Evolutionary conservation across 1,140 invertebrate species (phyloP), one percentile per base, ranked within the genome.

Genomic region (Trichomalopsis sarcophagae): DNA sequence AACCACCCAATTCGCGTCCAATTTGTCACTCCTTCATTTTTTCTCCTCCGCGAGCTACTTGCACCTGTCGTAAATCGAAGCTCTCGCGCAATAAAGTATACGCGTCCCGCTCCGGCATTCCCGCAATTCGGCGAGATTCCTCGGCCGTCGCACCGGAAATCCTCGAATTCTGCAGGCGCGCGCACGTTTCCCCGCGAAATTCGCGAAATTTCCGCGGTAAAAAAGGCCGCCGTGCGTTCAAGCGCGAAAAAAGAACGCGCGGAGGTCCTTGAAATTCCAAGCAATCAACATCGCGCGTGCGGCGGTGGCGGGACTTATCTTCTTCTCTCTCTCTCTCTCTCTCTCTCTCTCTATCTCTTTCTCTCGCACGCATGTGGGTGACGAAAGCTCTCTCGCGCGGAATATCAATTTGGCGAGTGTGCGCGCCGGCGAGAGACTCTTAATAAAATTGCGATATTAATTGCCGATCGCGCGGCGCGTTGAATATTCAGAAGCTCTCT

Each of bases 221-320:
- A 30, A 30, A 73, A 73, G 55, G 10, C 17, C 40, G 5, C 13
- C 30, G 40, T 9, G 36, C 40, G 40, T 44, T 9, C 40, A 44
- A 44, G 69, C 17, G 27, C 13, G 3, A 1, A 36, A 10, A 30
- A 10, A 36, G 33, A 36, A 36, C 7, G 27, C 10, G 30, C 3
- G 21, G 55, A 2, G 6, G 17, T 17, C 27, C 55, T 23, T 86
- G 30, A 84, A 86, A 90, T 90, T 89, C 89, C 88, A 79, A 44
- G 87, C 89, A 90, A 90, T 90, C 89, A 89, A 89, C 89, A 85
- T 90, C 89, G 87, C 88, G 47, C 87, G 84, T 7, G 84, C 47
- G 68, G 73, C 82, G 74, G 68, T 47, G 27, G 50, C 36, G 33
- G 5, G 33, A 36, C 33, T 36, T 36, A 6, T 36, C 33, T 36